phyloP scores from a whole-genome alignment of 2,113 vertebrate genomes.

The Petromus typicus region DNA sequence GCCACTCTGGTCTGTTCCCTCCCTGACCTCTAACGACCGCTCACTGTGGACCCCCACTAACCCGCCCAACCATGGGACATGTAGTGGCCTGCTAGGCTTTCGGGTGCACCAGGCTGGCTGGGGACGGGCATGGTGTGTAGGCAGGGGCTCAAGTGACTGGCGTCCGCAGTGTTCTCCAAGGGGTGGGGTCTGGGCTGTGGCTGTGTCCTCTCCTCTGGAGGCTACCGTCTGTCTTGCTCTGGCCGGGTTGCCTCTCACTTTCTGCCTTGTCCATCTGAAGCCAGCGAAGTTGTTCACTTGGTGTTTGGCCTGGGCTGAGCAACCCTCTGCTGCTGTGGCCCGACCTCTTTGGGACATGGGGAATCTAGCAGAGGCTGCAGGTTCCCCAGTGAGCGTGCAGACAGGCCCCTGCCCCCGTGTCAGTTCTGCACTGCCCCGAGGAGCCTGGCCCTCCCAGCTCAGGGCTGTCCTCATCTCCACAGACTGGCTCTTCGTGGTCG shows the following conservation, averaged over 20 bases:
- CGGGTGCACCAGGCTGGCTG: background rate
- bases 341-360: background rate
- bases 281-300: background rate
- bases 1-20: background rate
- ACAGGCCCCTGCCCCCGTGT: rapidly evolving
- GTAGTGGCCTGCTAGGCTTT: constrained; percentile 47
- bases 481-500: constrained; percentile 94
- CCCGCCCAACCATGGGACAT: background rate
- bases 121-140: constrained; percentile 49
- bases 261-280: background rate
- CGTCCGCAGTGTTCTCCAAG: background rate
- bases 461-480: constrained; percentile 41
- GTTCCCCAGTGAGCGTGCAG: background rate
- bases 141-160: constrained; percentile 76
- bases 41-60: constrained; percentile 52
- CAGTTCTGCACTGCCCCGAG: background rate
- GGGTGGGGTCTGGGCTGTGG: background rate
- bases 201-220: background rate
- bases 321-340: background rate
- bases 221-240: background rate
- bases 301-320: background rate
- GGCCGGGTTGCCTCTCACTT: background rate
- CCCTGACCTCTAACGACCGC: background rate
- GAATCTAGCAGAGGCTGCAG: background rate
- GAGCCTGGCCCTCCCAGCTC: background rate